Evolutionary conservation across 2,113 vertebrate species (phyloP).

Genomic region (Zosterops lateralis): DNA sequence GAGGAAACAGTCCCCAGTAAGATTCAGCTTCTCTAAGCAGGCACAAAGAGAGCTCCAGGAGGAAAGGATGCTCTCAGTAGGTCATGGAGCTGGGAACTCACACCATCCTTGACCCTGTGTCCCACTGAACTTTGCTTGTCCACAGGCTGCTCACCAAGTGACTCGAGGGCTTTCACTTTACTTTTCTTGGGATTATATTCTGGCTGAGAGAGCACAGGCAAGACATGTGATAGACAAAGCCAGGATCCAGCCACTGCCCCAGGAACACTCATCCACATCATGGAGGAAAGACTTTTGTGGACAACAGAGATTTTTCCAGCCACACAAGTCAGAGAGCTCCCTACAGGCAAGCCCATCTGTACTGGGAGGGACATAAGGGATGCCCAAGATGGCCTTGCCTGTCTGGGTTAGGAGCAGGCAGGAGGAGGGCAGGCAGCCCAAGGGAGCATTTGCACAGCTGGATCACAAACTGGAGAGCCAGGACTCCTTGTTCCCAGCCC

Average conservation of each 20-base stretch:
- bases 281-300: not conserved
- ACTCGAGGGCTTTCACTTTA: rapidly evolving
- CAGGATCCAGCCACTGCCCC: not conserved
- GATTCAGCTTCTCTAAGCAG: not conserved
- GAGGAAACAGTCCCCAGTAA: not conserved
- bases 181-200: not conserved
- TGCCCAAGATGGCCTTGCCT: not conserved
- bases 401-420: not conserved
- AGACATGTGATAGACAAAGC: not conserved
- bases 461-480: not conserved
- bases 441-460: constrained; percentile 7
- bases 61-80: not conserved
- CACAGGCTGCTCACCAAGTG: not conserved
- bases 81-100: not conserved
- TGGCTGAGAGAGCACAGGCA: not conserved
- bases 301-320: not conserved
- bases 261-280: not conserved
- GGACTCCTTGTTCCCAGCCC: not conserved
- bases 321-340: not conserved
- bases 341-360: not conserved
- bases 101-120: not conserved
- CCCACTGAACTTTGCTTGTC: not conserved
- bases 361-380: rapidly evolving
- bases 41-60: not conserved
- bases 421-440: not conserved